Evolutionary conservation across 2,888 invertebrate genomes (phyloP), one percentile per base, ranked within the genome.

Genomic region (Phanerotoma sp.): DNA sequence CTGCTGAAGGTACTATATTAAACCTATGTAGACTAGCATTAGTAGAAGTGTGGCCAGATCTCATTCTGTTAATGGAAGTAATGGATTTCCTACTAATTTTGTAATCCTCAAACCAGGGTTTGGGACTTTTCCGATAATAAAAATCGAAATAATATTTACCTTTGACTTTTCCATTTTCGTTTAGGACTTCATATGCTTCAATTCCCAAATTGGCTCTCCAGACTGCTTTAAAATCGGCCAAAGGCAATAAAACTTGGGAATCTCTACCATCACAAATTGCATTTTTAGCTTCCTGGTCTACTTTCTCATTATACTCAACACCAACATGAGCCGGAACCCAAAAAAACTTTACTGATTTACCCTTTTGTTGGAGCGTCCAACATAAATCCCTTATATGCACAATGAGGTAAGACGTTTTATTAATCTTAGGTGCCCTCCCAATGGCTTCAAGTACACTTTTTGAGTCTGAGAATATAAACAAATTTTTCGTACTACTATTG

Each of bases 301-400:
- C 64, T 0, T 20, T 13, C 32, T 61, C 59, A 49, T 64, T 62
- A 3, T 57, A 58, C 2, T 3, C 7, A 3, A 64, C 56, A 7
- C 58, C 59, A 5, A 25, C 22, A 21, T 64, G 64, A 5, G 58
- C 38, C 0, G 60, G 61, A n/a, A 62, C 47, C 62, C 64, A 62
- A 4, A 56, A 46, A 6, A 62, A 33, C 20, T 47, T 38, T 10
- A 61, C 37, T 1, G 15, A 16, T 13, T 51, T 51, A 3, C 35
- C n/a, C 1, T 11, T 4, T 18, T 32, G 20, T 5, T 40, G 7
- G 3, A 55, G 22, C 3, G 28, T 13, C 25, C 15, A 47, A 1
- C 51, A n/a, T n/a, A 9, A 15, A 15, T 33, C n/a, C n/a, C 33
- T n/a, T 6, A 33, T 33, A 13, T 4, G 5, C 10, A n/a, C 2